Conservation (phyloP, 2,113 vertebrate species). For the Pardalotus punctatus region DNA sequence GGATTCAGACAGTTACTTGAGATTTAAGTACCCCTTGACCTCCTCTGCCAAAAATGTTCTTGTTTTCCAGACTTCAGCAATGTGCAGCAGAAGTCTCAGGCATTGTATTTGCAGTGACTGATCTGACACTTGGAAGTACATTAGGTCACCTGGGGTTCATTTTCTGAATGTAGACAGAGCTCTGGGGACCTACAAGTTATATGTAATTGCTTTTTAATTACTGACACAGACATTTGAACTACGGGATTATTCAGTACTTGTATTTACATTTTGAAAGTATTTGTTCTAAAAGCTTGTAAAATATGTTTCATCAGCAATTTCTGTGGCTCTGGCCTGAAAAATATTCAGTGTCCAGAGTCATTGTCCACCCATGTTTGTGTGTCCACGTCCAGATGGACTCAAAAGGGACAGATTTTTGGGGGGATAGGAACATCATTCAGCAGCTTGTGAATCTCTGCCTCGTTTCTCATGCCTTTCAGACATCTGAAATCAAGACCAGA, state of each 20-base stretch:
- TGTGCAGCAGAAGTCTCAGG: neutral
- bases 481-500: neutral
- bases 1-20: neutral
- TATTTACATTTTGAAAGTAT: neutral
- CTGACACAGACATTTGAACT: neutral
- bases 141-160: slow-evolving; percentile 19
- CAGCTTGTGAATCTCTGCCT: neutral
- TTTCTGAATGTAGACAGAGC: neutral
- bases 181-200: neutral
- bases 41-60: neutral
- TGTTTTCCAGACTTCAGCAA: neutral
- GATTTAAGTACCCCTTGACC: neutral
- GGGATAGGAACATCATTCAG: neutral
- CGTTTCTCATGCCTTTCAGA: neutral
- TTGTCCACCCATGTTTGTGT: neutral
- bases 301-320: neutral
- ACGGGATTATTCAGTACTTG: neutral
- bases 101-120: neutral
- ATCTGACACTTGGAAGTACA: slow-evolving; percentile 38
- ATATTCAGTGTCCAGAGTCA: neutral
- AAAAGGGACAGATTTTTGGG: neutral
- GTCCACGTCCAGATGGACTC: neutral
- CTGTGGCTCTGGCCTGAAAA: neutral
- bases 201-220: slow-evolving; percentile 33
- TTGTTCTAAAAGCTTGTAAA: neutral